These are phyloP conservation scores for Galerucella nymphaeae DNA, from an alignment of 2,888 invertebrate species.

Conservation along the genomic window DNA sequence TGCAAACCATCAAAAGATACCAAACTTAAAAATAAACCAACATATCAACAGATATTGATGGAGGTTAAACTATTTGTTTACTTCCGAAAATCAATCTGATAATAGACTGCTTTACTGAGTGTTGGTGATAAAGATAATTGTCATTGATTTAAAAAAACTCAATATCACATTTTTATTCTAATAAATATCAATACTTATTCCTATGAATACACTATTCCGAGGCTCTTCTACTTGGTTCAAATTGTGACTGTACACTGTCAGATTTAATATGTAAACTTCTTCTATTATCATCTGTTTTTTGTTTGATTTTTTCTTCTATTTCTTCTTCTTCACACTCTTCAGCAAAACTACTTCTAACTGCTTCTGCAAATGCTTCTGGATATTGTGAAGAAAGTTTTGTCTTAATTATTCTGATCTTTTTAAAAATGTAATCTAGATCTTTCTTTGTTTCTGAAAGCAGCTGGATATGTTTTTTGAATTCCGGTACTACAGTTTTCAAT, in stretches of 20 bases:
- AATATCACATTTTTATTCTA: too few species aligned
- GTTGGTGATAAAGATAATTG: too few species aligned
- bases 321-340: slow-evolving; percentile 62
- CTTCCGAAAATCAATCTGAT: too few species aligned
- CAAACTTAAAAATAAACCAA: too few species aligned
- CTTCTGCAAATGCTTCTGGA: slow-evolving; percentile 75
- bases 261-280: slow-evolving; percentile 52
- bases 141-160: too few species aligned
- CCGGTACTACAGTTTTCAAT: slow-evolving; percentile 84
- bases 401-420: slow-evolving; percentile 87
- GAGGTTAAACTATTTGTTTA: too few species aligned
- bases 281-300: slow-evolving; percentile 46
- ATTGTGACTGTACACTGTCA: slow-evolving; percentile 38
- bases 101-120: too few species aligned
- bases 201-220: slow-evolving; percentile 31
- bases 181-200: too few species aligned
- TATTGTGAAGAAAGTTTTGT: slow-evolving; percentile 79
- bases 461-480: slow-evolving; percentile 91
- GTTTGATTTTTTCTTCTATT: slow-evolving; percentile 37
- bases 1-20: too few species aligned
- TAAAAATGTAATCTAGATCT: slow-evolving; percentile 94
- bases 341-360: slow-evolving; percentile 62
- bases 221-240: slow-evolving; percentile 49
- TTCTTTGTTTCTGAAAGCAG: slow-evolving; percentile 91
- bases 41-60: too few species aligned